Evolutionary conservation across 2,888 invertebrate species (phyloP), one percentile per base, ranked within the genome.

Genomic region (Hemithea aestivaria): DNA sequence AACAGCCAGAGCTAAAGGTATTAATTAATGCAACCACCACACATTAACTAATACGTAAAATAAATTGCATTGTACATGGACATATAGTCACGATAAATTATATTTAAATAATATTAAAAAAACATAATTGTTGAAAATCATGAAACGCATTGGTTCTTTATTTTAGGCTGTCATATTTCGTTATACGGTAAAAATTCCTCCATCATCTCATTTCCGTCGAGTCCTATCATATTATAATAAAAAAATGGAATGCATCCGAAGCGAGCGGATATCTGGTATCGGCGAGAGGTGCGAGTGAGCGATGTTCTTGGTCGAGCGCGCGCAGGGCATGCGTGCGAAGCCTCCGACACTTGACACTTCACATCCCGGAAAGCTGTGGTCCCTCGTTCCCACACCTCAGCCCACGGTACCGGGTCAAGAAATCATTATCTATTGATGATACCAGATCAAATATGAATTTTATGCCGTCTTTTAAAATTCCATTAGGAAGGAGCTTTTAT

Each of bases 291-390:
- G 66, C 64, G 66, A 67, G 59, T 65, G 69, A 64, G 59, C 69
- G 65, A 66, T 63, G 58, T 53, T 61, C 56, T 45, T 69, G 66
- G 66, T 64, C 60, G 68, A 67, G 56, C 66, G 73, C 58, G 52
- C 66, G 49, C 62, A 48, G 68, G 66, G 74, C 64, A 66, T 75
- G 75, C 80, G 73, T 80, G 82, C 83, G 81, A 82, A 75, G 76
- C 59, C 60, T 64, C 44, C 58, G 82, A 74, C 73, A 81, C 65
- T 64, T 65, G 81, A 80, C 69, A 67, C 79, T 68, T 79, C 73
- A 87, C 87, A 87, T 88, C 88, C 88, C 87, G 87, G 88, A 88
- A 82, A 75, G 70, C 62, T 85, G 79, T 58, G 79, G 78, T 73
- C 57, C 58, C 51, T 51, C 53, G 72, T 76, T 76, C 73, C 73